These are phyloP conservation scores for Spinus olivaceus DNA, from an alignment of 2,797 vertebrate species.

Conservation along the genomic window DNA sequence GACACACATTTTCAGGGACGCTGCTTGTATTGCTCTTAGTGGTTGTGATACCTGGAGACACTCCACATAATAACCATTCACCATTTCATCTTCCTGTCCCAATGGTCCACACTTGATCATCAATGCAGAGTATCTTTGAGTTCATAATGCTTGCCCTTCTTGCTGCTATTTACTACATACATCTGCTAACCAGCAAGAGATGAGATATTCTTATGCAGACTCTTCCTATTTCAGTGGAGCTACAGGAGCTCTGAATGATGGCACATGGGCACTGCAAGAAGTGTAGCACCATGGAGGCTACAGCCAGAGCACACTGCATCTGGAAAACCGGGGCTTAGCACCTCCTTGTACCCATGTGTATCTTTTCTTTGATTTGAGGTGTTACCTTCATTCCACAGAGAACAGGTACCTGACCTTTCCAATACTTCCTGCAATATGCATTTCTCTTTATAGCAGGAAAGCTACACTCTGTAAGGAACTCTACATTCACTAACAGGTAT, in stretches of 20 bases:
- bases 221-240: background rate
- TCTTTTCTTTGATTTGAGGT: background rate
- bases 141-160: background rate
- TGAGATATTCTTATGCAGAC: background rate
- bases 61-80: background rate
- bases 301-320: background rate
- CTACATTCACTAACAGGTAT: background rate
- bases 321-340: background rate
- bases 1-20: background rate
- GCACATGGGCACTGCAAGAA: background rate
- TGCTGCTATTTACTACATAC: background rate
- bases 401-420: background rate
- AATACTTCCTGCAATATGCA: background rate
- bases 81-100: background rate
- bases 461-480: background rate
- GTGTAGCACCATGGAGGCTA: background rate
- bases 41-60: background rate
- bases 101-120: background rate
- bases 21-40: background rate
- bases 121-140: background rate
- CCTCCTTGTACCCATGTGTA: rapidly evolving
- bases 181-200: background rate
- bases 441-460: background rate
- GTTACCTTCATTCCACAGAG: background rate
- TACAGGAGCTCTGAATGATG: background rate